These are phyloP conservation scores for Sphaerophoria taeniata DNA, from an alignment of 2,888 invertebrate species.

Conservation along the genomic window DNA sequence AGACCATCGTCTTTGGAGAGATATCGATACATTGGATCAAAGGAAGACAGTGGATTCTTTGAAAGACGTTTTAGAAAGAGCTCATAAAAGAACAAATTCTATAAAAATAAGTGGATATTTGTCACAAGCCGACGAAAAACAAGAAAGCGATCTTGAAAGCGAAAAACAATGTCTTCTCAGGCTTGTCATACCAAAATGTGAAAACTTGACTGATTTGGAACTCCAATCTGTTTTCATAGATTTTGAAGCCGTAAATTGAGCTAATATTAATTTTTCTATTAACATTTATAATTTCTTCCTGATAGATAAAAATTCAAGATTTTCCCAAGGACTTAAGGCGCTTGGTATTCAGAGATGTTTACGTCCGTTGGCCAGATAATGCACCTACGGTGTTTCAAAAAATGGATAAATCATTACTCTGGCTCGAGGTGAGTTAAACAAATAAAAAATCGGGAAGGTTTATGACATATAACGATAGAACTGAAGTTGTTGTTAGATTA, in stretches of 20 bases:
- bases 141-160: neutral
- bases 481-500: no score
- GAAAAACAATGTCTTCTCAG: slow-evolving; percentile 44
- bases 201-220: slow-evolving; percentile 78
- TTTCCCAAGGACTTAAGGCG: slow-evolving; percentile 87
- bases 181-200: slow-evolving; percentile 77
- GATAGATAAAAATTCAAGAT: slow-evolving; percentile 85
- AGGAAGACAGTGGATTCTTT: slow-evolving; percentile 78
- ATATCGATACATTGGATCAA: slow-evolving; percentile 79
- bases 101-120: slow-evolving; percentile 80
- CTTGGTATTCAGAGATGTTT: slow-evolving; percentile 83
- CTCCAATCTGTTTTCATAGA: slow-evolving; percentile 81
- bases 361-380: slow-evolving; percentile 78
- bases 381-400: slow-evolving; percentile 80
- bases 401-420: slow-evolving; percentile 79
- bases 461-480: no score
- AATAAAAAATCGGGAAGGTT: neutral
- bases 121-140: slow-evolving; percentile 19
- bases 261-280: neutral
- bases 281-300: slow-evolving; percentile 53
- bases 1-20: slow-evolving; percentile 81
- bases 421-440: slow-evolving; percentile 78
- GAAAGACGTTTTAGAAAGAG: slow-evolving; percentile 78
- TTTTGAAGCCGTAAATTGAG: slow-evolving; percentile 74
- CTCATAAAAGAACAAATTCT: slow-evolving; percentile 78